Percentiles rank a stretch among this genome's conserved stretches.
Evolutionary conservation across 1,140 invertebrate genomes (phyloP).

Genomic region (Hesperophylax magnus): DNA sequence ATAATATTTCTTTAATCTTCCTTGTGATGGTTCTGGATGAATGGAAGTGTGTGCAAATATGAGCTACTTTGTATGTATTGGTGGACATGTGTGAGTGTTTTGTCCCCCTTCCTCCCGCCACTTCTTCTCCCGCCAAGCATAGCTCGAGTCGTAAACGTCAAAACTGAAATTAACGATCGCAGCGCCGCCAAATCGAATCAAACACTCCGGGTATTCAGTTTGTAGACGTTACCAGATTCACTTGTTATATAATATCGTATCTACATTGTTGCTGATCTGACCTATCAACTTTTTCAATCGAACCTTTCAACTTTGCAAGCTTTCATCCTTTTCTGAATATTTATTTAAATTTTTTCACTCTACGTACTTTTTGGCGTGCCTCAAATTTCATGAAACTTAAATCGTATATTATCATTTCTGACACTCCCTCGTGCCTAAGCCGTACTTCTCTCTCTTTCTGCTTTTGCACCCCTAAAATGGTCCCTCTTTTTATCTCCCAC

Average conservation of each 20-base stretch:
- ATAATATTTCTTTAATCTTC: not conserved
- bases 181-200: slow-evolving; percentile 39
- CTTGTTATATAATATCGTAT: too few relatives aligned
- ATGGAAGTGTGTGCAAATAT: slow-evolving; percentile 13
- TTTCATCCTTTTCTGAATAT: not conserved
- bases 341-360: not conserved
- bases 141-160: slow-evolving; percentile 53
- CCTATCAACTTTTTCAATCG: too few relatives aligned
- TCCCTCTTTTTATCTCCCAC: slow-evolving; percentile 40
- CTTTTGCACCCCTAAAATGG: slow-evolving; percentile 19
- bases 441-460: slow-evolving; percentile 26
- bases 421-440: slow-evolving; percentile 27
- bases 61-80: not conserved
- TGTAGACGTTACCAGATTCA: not conserved
- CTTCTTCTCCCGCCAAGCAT: not conserved
- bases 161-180: slow-evolving; percentile 53
- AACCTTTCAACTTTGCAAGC: not conserved
- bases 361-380: not conserved
- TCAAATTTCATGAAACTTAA: not conserved
- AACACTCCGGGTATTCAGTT: not conserved
- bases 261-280: too few relatives aligned
- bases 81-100: not conserved
- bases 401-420: slow-evolving; percentile 22
- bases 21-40: slow-evolving; percentile 35
- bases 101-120: not conserved